Evolutionary conservation across 2,113 vertebrate genomes (phyloP).

Genomic region (Callospermophilus lateralis): DNA sequence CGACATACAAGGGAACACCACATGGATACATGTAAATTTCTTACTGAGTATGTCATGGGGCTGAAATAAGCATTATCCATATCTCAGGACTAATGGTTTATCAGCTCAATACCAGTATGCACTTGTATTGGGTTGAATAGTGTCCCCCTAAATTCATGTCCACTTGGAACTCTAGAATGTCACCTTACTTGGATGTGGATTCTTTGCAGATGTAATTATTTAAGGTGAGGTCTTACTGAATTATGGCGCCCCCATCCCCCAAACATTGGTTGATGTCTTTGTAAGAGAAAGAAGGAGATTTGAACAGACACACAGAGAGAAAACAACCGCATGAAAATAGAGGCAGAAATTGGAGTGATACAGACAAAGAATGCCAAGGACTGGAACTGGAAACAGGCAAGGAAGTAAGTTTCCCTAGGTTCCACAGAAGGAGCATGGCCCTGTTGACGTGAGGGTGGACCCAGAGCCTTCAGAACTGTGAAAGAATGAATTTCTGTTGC

Average conservation of each 20-base stretch:
- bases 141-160: background rate
- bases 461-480: background rate
- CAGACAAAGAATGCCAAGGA: background rate
- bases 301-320: background rate
- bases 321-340: background rate
- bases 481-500: slow-evolving; percentile 1
- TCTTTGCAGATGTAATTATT: background rate
- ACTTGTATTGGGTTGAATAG: background rate
- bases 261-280: background rate
- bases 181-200: background rate
- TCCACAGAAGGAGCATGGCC: background rate
- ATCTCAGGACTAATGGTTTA: background rate
- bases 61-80: background rate
- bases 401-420: background rate
- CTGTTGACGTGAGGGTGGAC: background rate
- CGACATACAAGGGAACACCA: background rate
- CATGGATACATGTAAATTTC: background rate
- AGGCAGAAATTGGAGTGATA: background rate
- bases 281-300: background rate
- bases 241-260: background rate
- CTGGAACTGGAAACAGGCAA: background rate
- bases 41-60: background rate
- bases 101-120: background rate
- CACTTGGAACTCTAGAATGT: background rate
- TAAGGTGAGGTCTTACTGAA: background rate